A percentile compares a stretch with the other conserved stretches of the same genome.
Conservation (phyloP, 2,888 invertebrate genomes). For the Laothoe populi region DNA sequence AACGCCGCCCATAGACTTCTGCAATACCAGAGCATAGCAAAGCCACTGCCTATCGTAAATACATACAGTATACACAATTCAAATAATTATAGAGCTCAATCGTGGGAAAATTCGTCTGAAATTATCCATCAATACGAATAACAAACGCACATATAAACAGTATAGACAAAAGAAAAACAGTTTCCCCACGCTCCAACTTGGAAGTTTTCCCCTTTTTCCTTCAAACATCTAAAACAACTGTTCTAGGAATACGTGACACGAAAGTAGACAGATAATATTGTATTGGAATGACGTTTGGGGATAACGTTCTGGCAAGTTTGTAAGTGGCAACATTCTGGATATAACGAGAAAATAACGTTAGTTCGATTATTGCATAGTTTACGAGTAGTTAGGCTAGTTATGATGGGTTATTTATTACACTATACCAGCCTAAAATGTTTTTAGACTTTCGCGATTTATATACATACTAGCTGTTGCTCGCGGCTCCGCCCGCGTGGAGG, state of each 20-base stretch:
- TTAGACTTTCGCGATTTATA: too few species aligned
- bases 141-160: background rate
- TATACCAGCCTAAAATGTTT: too few species aligned
- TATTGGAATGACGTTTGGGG: constrained; percentile 23
- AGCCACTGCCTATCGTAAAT: too few species aligned
- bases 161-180: constrained; percentile 21
- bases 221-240: constrained; percentile 26
- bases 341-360: constrained; percentile 17
- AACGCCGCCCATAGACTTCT: too few species aligned
- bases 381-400: background rate
- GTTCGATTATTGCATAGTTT: background rate
- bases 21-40: too few species aligned
- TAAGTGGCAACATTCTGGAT: background rate
- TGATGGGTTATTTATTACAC: background rate
- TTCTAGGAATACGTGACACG: constrained; percentile 27
- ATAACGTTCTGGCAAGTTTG: background rate
- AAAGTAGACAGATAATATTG: constrained; percentile 24
- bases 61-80: too few species aligned
- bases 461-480: too few species aligned
- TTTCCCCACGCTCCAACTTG: constrained; percentile 5
- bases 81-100: too few species aligned
- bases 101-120: background rate
- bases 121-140: background rate
- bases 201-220: constrained; percentile 20
- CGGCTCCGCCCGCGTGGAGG: too few species aligned